Percentiles rank a stretch among this genome's conserved stretches.
These are phyloP conservation scores for Leptarthrus brevirostris DNA, from an alignment of 2,888 invertebrate species.

Conservation along the genomic window DNA sequence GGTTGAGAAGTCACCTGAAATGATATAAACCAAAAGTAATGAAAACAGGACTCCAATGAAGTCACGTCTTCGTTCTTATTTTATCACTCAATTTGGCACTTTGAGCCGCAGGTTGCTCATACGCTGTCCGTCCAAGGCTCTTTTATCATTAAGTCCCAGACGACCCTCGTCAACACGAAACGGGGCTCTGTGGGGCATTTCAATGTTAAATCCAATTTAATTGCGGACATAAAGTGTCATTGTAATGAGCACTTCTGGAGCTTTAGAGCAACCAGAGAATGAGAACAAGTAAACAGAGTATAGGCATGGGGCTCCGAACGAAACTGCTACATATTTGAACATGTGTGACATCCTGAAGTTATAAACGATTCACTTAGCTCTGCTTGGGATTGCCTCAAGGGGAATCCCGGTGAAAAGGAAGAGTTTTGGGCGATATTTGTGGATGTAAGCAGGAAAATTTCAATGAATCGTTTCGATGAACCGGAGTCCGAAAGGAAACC, in stretches of 20 bases:
- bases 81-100: conserved; percentile 40
- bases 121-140: not conserved
- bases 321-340: not conserved
- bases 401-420: not conserved
- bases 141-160: conserved; percentile 34
- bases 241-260: conserved; percentile 17
- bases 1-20: not conserved
- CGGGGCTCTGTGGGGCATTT: conserved; percentile 24
- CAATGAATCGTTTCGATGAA: not conserved
- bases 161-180: conserved; percentile 34
- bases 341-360: not conserved
- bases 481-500: not conserved
- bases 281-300: not conserved
- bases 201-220: conserved; percentile 43
- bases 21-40: not conserved
- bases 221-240: conserved; percentile 39
- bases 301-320: too few species aligned
- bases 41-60: conserved; percentile 1
- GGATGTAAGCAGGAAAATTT: conserved; percentile 22
- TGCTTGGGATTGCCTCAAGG: not conserved
- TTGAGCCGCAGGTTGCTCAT: conserved; percentile 5
- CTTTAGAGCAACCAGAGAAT: not conserved
- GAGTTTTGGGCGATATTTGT: conserved; percentile 5
- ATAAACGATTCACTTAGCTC: not conserved
- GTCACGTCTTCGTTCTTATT: conserved; percentile 24